A percentile compares a stretch with the other conserved stretches of the same genome.
These are phyloP conservation scores for Leptoclinus maculatus DNA, from an alignment of 2,797 vertebrate species.

Conservation along the genomic window DNA sequence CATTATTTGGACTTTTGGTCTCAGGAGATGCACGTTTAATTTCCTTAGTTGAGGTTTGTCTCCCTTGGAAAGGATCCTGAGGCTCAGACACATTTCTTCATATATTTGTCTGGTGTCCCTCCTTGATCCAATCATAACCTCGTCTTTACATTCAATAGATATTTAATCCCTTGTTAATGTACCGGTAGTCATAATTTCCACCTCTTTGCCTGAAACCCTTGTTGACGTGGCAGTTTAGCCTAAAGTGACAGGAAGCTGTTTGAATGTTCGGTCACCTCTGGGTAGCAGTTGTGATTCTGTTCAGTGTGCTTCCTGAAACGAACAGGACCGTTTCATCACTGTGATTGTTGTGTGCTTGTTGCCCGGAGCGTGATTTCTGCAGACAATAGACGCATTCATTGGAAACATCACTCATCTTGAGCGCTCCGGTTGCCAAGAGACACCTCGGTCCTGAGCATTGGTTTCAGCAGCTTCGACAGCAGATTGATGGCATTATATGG, in stretches of 20 bases:
- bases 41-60: conserved; percentile 3
- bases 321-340: neutral
- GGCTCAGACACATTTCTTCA: neutral
- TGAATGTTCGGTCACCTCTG: neutral
- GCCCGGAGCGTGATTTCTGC: neutral
- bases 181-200: neutral
- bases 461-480: conserved; percentile 6
- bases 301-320: neutral
- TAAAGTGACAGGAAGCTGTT: neutral
- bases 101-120: neutral
- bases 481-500: neutral
- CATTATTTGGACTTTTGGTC: neutral
- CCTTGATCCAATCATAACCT: neutral
- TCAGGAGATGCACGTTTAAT: conserved; percentile 15
- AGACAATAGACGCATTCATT: conserved; percentile 14
- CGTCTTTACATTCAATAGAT: neutral
- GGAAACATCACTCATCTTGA: conserved; percentile 15
- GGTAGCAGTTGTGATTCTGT: neutral
- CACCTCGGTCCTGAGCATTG: neutral
- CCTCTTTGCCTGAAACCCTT: neutral
- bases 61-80: neutral
- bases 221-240: neutral
- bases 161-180: neutral
- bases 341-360: neutral
- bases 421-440: conserved; percentile 31